A percentile compares a stretch with the other conserved stretches of the same genome.
Conservation (phyloP, 2,797 vertebrate genomes). For the Centroberyx gerrardi region DNA sequence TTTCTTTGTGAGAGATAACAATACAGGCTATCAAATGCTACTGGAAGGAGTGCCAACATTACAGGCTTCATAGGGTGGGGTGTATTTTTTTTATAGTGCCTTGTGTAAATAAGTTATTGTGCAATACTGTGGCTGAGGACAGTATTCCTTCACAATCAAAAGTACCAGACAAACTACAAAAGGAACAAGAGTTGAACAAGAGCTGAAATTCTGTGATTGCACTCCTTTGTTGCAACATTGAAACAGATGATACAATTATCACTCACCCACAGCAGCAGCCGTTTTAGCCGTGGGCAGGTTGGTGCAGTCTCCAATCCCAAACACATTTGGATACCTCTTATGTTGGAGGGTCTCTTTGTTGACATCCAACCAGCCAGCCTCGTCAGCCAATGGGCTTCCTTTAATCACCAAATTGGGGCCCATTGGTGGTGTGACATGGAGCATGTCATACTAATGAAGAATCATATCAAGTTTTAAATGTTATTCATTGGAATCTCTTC, state of each 20-base stretch:
- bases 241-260: background rate
- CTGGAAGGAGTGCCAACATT: background rate
- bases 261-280: constrained; percentile 93
- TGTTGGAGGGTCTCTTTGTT: constrained; percentile 95
- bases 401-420: constrained; percentile 90
- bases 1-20: background rate
- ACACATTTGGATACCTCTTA: constrained; percentile 92
- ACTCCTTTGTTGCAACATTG: background rate
- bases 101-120: constrained; percentile 8
- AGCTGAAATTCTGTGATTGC: background rate
- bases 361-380: constrained; percentile 93
- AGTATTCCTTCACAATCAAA: background rate
- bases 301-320: constrained; percentile 98
- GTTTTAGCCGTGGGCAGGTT: constrained; percentile 96
- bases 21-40: background rate
- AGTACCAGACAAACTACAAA: background rate
- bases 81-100: background rate
- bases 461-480: constrained; percentile 4
- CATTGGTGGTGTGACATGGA: constrained; percentile 98
- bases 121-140: constrained; percentile 2
- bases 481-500: background rate
- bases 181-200: background rate
- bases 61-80: constrained; percentile 12
- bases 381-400: constrained; percentile 88
- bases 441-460: constrained; percentile 93